These are phyloP conservation scores for Spodoptera frugiperda DNA, from an alignment of 1,140 invertebrate genomes.

Conservation along the genomic window DNA sequence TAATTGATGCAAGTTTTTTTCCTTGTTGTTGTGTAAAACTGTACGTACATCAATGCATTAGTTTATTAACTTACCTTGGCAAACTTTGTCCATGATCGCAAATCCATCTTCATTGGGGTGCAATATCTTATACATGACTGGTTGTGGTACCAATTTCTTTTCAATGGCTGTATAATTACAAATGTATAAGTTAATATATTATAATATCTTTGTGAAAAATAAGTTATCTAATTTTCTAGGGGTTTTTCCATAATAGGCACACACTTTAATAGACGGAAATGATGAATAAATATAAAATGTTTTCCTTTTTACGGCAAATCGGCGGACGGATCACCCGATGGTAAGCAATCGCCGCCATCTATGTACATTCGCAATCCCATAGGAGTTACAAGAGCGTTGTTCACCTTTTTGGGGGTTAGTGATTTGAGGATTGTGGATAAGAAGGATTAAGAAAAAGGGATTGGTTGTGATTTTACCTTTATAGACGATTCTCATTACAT, in stretches of 20 bases:
- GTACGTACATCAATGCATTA: not conserved
- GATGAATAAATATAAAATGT: not conserved
- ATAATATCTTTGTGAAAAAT: not conserved
- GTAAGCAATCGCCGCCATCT: not conserved
- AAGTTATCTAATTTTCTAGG: not conserved
- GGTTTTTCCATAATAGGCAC: too few relatives aligned
- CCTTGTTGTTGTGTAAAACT: not conserved
- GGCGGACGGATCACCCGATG: not conserved
- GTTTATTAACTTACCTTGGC: not conserved
- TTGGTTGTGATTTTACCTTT: not conserved
- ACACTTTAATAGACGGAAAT: too few relatives aligned
- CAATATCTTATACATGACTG: not conserved
- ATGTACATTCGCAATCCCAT: too few relatives aligned
- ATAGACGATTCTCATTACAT: not conserved
- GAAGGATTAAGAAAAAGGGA: too few relatives aligned
- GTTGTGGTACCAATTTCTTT: not conserved
- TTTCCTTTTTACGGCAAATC: too few relatives aligned
- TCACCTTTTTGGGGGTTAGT: too few relatives aligned
- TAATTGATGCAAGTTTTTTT: not conserved
- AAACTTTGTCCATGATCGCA: not conserved
- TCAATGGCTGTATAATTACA: not conserved
- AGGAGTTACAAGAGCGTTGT: not conserved
- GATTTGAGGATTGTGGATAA: too few relatives aligned
- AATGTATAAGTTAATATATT: not conserved
- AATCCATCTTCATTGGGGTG: not conserved